phyloP scores from a whole-genome alignment of 1,140 invertebrate genomes.

The Drosophila serrata region DNA sequence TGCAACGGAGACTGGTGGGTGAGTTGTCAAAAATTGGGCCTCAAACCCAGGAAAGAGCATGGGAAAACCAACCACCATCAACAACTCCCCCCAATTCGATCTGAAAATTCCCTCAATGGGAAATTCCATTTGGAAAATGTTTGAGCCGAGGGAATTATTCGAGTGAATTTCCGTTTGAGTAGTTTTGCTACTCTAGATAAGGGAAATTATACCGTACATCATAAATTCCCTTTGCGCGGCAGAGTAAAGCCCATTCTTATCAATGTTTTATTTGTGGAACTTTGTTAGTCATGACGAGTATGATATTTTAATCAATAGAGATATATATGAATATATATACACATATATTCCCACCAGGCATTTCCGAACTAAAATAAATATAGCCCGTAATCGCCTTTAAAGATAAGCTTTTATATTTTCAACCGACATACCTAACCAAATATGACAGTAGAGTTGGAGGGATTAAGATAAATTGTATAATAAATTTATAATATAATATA shows the following conservation, averaged over 20 bases:
- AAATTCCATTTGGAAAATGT: slow-evolving; percentile 53
- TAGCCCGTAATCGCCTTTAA: neutral
- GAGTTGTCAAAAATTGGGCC: slow-evolving; percentile 72
- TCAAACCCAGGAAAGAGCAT: slow-evolving; percentile 49
- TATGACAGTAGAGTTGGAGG: neutral
- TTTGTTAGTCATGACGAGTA: slow-evolving; percentile 23
- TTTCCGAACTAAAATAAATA: slow-evolving; percentile 11
- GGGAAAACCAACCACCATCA: slow-evolving; percentile 70
- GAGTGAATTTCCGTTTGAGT: slow-evolving; percentile 58
- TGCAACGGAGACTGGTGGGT: slow-evolving; percentile 78
- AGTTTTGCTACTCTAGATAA: neutral
- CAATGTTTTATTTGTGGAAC: slow-evolving; percentile 1
- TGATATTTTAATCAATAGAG: slow-evolving; percentile 9
- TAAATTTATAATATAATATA: too few relatives aligned
- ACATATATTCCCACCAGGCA: neutral
- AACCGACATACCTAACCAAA: neutral
- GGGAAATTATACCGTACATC: slow-evolving; percentile 4
- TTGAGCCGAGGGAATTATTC: slow-evolving; percentile 40
- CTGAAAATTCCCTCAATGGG: slow-evolving; percentile 58
- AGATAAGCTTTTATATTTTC: slow-evolving; percentile 6
- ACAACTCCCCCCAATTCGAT: slow-evolving; percentile 29
- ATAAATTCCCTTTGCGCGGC: slow-evolving; percentile 1
- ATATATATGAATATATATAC: neutral
- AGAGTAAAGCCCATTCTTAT: slow-evolving; percentile 43
- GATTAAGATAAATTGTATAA: neutral